Conservation (phyloP, 2,797 vertebrate species). For the Pantherophis alleghaniensis region DNA sequence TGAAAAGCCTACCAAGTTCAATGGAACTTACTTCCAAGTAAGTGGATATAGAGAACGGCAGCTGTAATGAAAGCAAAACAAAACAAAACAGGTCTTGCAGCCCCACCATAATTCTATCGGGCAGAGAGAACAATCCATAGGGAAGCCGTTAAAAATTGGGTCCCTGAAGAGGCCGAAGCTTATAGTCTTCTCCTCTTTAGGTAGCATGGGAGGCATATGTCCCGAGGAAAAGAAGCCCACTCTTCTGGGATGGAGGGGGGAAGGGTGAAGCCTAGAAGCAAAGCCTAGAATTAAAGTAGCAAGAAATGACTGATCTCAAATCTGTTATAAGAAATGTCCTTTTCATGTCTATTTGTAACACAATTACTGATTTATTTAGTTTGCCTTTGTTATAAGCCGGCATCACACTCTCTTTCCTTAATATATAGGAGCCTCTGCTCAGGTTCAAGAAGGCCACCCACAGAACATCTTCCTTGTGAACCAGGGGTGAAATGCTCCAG, state of each 20-base stretch:
- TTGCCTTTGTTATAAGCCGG: background rate
- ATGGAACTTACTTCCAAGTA: constrained; percentile 22
- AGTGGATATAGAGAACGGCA: background rate
- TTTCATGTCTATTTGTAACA: background rate
- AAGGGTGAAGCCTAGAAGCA: background rate
- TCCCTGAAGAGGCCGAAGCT: background rate
- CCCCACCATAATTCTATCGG: background rate
- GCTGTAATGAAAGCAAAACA: background rate
- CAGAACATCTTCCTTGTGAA: background rate
- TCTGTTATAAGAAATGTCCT: background rate
- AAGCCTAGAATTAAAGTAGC: background rate
- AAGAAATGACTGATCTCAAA: background rate
- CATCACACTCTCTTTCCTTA: background rate
- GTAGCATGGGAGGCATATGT: background rate
- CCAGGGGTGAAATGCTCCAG: too few relatives aligned
- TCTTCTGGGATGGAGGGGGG: background rate
- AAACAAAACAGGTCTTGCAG: background rate
- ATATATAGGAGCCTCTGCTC: background rate
- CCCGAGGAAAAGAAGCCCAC: background rate
- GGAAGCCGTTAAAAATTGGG: background rate
- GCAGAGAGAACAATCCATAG: background rate
- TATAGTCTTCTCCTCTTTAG: background rate
- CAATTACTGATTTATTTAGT: background rate
- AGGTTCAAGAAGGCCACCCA: background rate
- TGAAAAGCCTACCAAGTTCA: constrained; percentile 18